Percentiles rank a stretch among this genome's conserved stretches.
Evolutionary conservation across 2,113 vertebrate genomes (phyloP).

Genomic region (Trochalopteron elliotii): DNA sequence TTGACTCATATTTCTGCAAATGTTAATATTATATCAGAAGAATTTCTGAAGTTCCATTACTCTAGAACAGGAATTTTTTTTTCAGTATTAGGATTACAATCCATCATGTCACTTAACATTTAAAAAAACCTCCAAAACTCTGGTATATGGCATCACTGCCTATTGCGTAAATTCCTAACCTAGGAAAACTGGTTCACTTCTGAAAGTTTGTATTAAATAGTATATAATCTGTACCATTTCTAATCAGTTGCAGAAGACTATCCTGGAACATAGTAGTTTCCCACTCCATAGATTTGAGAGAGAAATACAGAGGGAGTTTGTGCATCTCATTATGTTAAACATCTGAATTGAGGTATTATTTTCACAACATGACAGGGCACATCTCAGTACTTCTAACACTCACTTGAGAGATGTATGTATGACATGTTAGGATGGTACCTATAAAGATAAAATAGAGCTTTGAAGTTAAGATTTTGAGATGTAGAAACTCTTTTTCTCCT

Average conservation of each 20-base stretch:
- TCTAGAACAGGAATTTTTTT: background rate
- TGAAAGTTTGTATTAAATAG: background rate
- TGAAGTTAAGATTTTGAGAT: background rate
- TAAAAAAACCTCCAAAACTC: background rate
- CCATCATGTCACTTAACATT: background rate
- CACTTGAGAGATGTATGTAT: background rate
- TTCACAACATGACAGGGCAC: background rate
- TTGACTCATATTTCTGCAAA: background rate
- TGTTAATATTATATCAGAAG: background rate
- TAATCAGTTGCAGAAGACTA: background rate
- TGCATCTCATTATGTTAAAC: background rate
- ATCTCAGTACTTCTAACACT: background rate
- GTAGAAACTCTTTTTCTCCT: background rate
- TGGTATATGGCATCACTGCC: background rate
- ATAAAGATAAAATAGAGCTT: background rate
- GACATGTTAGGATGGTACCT: background rate
- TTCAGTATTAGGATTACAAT: background rate
- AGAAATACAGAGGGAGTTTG: fast-evolving
- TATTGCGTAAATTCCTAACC: background rate
- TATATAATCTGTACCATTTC: background rate
- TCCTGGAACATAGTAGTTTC: background rate
- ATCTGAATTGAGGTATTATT: background rate
- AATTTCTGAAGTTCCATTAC: background rate
- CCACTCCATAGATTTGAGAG: background rate
- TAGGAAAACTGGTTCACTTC: background rate